Conservation (phyloP, 2,113 vertebrate genomes). For the Chamaetylas fuelleborni region DNA sequence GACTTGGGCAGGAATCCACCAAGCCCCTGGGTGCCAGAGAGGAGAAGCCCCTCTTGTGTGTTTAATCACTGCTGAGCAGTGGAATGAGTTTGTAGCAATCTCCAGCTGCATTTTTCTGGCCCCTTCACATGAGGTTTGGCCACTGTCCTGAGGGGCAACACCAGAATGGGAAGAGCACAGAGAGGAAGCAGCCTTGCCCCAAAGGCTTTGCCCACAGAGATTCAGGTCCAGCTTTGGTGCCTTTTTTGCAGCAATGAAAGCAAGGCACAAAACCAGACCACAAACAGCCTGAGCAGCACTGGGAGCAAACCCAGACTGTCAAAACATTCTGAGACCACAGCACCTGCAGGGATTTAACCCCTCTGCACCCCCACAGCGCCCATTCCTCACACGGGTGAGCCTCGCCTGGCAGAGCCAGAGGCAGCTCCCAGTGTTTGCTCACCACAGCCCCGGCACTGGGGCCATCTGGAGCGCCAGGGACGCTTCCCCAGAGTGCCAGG, state of each 20-base stretch:
- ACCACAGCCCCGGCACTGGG: fast-evolving
- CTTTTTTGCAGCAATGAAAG: neutral
- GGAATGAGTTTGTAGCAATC: neutral
- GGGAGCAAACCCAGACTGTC: neutral
- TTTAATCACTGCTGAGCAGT: neutral
- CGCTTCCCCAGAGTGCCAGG: fast-evolving
- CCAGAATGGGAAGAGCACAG: neutral
- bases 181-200: neutral
- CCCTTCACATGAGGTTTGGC: neutral
- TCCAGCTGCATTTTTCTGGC: neutral
- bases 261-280: neutral
- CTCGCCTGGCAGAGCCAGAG: neutral
- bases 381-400: fast-evolving
- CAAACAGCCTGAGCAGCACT: neutral
- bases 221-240: neutral
- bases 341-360: neutral
- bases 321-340: fast-evolving
- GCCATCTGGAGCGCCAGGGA: neutral
- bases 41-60: neutral
- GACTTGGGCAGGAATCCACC: neutral
- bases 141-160: neutral
- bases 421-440: neutral
- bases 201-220: neutral
- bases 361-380: fast-evolving
- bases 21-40: neutral